Conservation (phyloP, 2,888 invertebrate species). For the Megastigmus dorsalis region DNA sequence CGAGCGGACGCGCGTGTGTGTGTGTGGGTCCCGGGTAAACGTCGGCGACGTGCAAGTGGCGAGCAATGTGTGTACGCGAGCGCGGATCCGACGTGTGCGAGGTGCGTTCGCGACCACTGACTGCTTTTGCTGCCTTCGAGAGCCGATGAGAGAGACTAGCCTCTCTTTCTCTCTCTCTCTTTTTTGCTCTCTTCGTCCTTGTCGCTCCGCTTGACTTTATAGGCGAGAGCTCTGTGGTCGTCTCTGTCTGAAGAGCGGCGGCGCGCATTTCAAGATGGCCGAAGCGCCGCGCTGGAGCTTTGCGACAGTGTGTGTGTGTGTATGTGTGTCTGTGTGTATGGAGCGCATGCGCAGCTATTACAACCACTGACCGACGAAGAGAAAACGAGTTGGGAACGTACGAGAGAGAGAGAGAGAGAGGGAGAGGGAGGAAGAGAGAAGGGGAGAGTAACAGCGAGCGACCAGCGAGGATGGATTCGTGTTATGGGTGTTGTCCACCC, state of each 20-base stretch:
- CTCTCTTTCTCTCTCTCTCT: conserved; percentile 21
- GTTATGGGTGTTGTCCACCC: neutral
- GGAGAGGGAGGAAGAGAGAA: conserved; percentile 28
- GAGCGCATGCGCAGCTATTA: conserved; percentile 6
- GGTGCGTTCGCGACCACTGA: conserved; percentile 44
- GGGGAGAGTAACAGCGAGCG: neutral
- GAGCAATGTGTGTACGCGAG: neutral
- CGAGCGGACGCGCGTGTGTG: neutral
- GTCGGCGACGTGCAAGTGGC: too few species aligned
- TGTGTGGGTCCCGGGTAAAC: neutral
- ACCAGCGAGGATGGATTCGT: too few species aligned
- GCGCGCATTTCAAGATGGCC: conserved; percentile 37
- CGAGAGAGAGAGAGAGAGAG: conserved; percentile 30
- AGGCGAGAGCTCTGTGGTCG: too few species aligned
- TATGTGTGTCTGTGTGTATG: too few species aligned
- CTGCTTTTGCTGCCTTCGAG: neutral
- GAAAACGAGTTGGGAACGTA: neutral
- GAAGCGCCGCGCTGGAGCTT: conserved; percentile 7
- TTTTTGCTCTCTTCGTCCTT: conserved; percentile 7
- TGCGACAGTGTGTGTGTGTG: neutral
- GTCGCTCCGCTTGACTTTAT: neutral
- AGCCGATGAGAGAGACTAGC: neutral
- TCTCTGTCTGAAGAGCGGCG: neutral
- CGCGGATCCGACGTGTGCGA: conserved; percentile 20
- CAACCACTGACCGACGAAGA: neutral